Evolutionary conservation across 2,113 vertebrate genomes (phyloP).

Genomic region (Riparia riparia): DNA sequence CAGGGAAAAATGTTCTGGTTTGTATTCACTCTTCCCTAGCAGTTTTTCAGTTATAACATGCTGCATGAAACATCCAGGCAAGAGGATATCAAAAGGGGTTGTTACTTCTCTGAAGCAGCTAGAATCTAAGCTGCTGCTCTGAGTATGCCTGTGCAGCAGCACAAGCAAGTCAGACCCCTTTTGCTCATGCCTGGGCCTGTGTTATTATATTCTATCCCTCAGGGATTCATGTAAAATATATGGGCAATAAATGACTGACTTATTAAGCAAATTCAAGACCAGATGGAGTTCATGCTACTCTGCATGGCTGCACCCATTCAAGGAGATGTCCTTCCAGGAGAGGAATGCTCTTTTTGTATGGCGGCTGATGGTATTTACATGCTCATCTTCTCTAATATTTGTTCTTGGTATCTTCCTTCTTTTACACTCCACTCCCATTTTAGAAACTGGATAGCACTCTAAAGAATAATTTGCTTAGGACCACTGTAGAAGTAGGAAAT

Average conservation of each 20-base stretch:
- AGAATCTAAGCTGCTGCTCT: background rate
- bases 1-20: background rate
- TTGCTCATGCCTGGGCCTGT: background rate
- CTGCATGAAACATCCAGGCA: background rate
- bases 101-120: background rate
- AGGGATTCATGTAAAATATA: background rate
- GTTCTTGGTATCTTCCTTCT: background rate
- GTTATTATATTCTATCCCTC: background rate
- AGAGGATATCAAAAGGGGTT: background rate
- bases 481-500: background rate
- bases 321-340: background rate
- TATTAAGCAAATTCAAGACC: background rate
- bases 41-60: background rate
- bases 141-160: background rate
- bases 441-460: background rate
- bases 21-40: background rate
- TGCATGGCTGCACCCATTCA: background rate
- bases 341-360: background rate
- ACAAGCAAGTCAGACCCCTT: background rate
- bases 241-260: background rate
- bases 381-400: background rate
- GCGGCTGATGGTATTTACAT: background rate
- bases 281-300: background rate
- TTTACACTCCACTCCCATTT: background rate
- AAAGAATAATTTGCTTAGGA: background rate